Percentiles rank a stretch among this genome's conserved stretches.
Evolutionary conservation across 2,888 invertebrate species (phyloP).

Genomic region (Napeogenes sylphis): DNA sequence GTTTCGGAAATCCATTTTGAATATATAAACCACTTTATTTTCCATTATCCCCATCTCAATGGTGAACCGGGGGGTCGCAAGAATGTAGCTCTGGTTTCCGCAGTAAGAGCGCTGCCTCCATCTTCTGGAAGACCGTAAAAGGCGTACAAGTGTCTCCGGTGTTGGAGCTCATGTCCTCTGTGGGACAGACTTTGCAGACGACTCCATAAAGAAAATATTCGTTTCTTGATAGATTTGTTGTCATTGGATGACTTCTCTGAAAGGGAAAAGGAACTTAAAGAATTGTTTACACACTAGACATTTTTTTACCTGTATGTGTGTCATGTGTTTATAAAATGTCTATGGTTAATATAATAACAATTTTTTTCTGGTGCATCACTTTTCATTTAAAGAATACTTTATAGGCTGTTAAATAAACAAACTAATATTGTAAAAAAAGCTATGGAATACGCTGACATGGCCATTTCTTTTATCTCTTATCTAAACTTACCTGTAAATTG

Average conservation of each 20-base stretch:
- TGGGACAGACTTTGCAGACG: constrained; percentile 65
- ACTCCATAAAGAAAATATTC: constrained; percentile 70
- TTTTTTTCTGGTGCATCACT: no score
- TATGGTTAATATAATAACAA: no score
- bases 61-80: constrained; percentile 71
- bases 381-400: no score
- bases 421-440: no score
- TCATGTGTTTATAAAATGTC: no score
- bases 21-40: no score
- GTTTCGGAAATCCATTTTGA: no score
- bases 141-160: constrained; percentile 63
- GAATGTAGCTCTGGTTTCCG: constrained; percentile 61
- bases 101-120: constrained; percentile 57
- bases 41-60: constrained; percentile 56
- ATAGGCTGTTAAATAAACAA: no score
- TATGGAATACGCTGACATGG: not conserved
- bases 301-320: no score
- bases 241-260: constrained; percentile 45
- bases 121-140: constrained; percentile 61
- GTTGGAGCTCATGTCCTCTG: constrained; percentile 65
- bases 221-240: constrained; percentile 54
- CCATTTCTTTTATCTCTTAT: not conserved
- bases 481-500: constrained; percentile 27
- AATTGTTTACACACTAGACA: no score
- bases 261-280: constrained; percentile 21